These are phyloP conservation scores for Crossaster papposus DNA, from an alignment of 53 echinoderm and acorn worm species.

Conservation along the genomic window DNA sequence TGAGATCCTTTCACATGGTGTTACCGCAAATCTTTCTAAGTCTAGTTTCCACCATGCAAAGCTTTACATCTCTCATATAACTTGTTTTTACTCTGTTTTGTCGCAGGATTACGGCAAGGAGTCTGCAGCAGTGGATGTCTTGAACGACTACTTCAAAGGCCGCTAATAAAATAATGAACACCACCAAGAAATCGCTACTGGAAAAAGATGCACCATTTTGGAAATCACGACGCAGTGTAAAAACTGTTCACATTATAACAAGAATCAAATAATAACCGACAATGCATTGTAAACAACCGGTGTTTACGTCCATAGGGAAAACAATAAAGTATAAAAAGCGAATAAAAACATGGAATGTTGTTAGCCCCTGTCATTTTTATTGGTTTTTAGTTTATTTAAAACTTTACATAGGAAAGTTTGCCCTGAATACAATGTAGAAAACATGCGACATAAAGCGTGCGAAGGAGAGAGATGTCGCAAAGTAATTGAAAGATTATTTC, in stretches of 20 bases:
- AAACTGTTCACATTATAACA: not conserved
- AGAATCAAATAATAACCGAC: not conserved
- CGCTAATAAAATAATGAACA: slow-evolving; percentile 7
- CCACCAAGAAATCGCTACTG: not conserved
- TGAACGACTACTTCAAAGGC: slow-evolving; percentile 91
- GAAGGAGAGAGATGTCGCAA: no score
- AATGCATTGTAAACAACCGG: not conserved
- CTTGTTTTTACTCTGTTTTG: not conserved
- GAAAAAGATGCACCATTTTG: not conserved
- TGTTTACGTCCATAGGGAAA: slow-evolving; percentile 51
- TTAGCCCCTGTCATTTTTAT: not conserved
- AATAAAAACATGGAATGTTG: not conserved
- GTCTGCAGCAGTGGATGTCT: slow-evolving; percentile 85
- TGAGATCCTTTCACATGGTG: no score
- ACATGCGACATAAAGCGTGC: no score
- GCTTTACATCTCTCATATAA: not conserved
- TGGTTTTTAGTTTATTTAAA: not conserved
- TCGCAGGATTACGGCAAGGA: slow-evolving; percentile 93
- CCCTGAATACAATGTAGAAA: no score
- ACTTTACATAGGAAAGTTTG: no score
- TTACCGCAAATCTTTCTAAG: no score
- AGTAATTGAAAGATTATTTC: no score
- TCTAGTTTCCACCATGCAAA: no score
- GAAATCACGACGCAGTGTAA: not conserved
- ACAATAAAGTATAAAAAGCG: slow-evolving; percentile 13